Evolutionary conservation across 1,140 invertebrate genomes (phyloP).

Genomic region (Leptinotarsa lineolata): DNA sequence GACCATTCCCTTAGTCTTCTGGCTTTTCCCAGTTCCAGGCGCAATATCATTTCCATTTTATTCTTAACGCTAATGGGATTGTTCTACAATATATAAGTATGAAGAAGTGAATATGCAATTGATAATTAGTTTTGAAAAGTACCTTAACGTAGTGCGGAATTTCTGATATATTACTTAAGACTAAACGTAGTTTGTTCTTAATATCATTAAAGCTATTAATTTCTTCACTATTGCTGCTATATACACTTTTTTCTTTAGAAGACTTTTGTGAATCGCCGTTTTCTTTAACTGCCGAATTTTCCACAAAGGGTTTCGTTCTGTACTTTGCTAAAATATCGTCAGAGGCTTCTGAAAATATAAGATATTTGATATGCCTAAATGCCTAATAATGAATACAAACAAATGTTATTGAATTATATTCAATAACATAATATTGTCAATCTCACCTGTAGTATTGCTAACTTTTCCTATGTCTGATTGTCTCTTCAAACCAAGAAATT

Average conservation of each 20-base stretch:
- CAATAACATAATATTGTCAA: not conserved
- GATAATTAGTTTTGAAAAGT: not conserved
- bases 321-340: constrained; percentile 97
- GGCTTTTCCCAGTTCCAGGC: constrained; percentile 84
- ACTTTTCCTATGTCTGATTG: constrained; percentile 19
- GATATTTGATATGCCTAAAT: not conserved
- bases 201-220: constrained; percentile 66
- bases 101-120: not conserved
- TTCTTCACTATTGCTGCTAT: constrained; percentile 37
- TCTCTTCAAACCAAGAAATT: constrained; percentile 32
- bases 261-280: constrained; percentile 33
- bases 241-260: constrained; percentile 32
- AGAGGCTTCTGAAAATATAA: constrained; percentile 66
- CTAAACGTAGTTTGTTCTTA: constrained; percentile 89
- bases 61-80: constrained; percentile 56
- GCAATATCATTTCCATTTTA: constrained; percentile 73
- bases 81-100: constrained; percentile 37
- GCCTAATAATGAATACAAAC: constrained; percentile 9
- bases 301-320: constrained; percentile 74
- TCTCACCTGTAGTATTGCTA: constrained; percentile 36
- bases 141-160: constrained; percentile 47
- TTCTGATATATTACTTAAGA: constrained; percentile 68
- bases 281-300: constrained; percentile 59
- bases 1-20: constrained; percentile 82
- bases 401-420: constrained; percentile 21